A percentile compares a stretch with the other conserved stretches of the same genome.
Conservation (phyloP, 2,113 vertebrate genomes). For the Melospiza melodia region DNA sequence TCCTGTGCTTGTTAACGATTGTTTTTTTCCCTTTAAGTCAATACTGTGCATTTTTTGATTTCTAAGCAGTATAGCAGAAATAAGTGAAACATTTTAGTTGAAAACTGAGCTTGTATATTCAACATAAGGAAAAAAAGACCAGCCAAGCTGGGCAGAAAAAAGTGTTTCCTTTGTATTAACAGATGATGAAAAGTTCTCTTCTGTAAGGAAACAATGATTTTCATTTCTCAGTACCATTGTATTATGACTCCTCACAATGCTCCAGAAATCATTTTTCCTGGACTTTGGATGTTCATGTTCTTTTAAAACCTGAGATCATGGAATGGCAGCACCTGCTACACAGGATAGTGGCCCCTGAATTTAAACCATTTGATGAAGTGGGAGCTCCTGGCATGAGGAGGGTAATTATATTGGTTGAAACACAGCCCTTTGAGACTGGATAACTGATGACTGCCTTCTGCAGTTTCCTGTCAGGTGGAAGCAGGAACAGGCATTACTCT, state of each 20-base stretch:
- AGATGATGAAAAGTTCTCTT: conserved; percentile 8
- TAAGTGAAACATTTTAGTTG: conserved; percentile 48
- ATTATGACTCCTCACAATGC: background rate
- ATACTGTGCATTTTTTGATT: conserved; percentile 26
- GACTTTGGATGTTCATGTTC: background rate
- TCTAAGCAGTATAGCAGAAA: conserved; percentile 12
- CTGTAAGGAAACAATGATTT: background rate
- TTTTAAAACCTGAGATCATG: background rate
- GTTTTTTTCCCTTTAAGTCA: background rate
- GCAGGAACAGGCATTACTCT: background rate
- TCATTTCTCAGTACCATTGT: background rate
- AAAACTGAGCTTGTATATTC: background rate
- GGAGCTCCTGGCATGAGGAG: background rate
- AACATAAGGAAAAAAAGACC: background rate
- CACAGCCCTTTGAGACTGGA: background rate
- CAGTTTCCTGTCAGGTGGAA: background rate
- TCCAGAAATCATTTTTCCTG: background rate
- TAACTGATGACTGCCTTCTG: background rate
- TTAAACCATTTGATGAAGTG: background rate
- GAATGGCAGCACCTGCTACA: background rate
- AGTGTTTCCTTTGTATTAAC: background rate
- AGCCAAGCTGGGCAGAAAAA: background rate
- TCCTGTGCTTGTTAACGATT: background rate
- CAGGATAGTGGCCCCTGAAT: background rate
- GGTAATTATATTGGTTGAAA: background rate